Conservation (phyloP, 1,140 invertebrate species). For the Pseudoatta argentina region DNA sequence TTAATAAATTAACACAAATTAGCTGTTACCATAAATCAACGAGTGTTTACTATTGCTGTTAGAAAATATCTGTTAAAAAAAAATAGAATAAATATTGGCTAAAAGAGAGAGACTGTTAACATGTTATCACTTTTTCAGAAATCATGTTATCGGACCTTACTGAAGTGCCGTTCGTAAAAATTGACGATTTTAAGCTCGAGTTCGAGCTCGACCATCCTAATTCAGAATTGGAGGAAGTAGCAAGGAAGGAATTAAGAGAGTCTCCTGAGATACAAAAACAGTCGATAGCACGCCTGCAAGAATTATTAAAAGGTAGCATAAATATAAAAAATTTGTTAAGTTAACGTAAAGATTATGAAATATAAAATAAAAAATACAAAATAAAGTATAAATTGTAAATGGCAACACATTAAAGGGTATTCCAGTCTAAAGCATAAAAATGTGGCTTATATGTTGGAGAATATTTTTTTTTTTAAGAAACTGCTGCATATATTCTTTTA, state of each 20-base stretch:
- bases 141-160: slow-evolving; percentile 90
- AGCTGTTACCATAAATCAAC: neutral
- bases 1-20: neutral
- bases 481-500: no score
- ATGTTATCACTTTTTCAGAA: slow-evolving; percentile 83
- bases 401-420: neutral
- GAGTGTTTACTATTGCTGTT: neutral
- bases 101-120: neutral
- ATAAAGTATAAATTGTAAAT: neutral
- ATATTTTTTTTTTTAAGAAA: no score
- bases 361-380: neutral
- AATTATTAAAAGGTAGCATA: slow-evolving; percentile 89
- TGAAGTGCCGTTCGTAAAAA: slow-evolving; percentile 89
- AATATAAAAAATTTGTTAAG: neutral
- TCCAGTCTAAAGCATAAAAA: no score
- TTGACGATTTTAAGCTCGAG: slow-evolving; percentile 89
- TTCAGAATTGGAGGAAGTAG: slow-evolving; percentile 90
- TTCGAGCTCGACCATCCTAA: slow-evolving; percentile 90
- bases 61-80: slow-evolving; percentile 3
- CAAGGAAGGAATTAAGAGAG: slow-evolving; percentile 91
- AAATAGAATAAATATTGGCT: neutral
- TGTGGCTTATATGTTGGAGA: no score
- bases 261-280: slow-evolving; percentile 89
- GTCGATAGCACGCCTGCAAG: slow-evolving; percentile 88
- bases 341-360: neutral